Evolutionary conservation across 2,888 invertebrate genomes (phyloP).

Genomic region (Troides oblongomaculatus): DNA sequence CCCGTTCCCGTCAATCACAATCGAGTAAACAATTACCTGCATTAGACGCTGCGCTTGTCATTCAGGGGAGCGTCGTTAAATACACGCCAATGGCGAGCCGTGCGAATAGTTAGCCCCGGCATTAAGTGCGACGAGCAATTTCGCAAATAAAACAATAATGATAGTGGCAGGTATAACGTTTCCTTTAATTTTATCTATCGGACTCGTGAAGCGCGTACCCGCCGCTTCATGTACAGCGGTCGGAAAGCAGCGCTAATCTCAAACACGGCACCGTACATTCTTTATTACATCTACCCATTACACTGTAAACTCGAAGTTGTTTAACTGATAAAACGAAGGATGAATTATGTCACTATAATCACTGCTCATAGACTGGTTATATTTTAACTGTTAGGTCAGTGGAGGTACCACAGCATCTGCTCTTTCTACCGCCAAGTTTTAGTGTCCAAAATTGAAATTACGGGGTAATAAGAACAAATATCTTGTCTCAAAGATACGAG

Average conservation of each 20-base stretch:
- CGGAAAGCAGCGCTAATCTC: conserved; percentile 23
- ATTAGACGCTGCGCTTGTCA: conserved; percentile 62
- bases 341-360: not conserved
- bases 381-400: too few species aligned
- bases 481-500: too few species aligned
- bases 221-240: conserved; percentile 28
- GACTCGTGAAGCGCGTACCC: conserved; percentile 41
- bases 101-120: conserved; percentile 56
- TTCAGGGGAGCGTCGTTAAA: conserved; percentile 61
- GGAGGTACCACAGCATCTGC: too few species aligned
- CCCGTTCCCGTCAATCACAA: conserved; percentile 37
- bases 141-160: conserved; percentile 70
- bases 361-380: not conserved
- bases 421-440: too few species aligned
- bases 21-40: conserved; percentile 55
- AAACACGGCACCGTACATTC: conserved; percentile 17
- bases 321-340: not conserved
- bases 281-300: conserved; percentile 3
- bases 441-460: too few species aligned
- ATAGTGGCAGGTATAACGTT: conserved; percentile 57
- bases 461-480: too few species aligned
- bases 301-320: not conserved
- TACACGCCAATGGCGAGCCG: conserved; percentile 55
- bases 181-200: conserved; percentile 54
- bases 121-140: conserved; percentile 61